These are phyloP conservation scores for Notolepis coatsorum DNA, from an alignment of 2,797 vertebrate species.

Conservation along the genomic window DNA sequence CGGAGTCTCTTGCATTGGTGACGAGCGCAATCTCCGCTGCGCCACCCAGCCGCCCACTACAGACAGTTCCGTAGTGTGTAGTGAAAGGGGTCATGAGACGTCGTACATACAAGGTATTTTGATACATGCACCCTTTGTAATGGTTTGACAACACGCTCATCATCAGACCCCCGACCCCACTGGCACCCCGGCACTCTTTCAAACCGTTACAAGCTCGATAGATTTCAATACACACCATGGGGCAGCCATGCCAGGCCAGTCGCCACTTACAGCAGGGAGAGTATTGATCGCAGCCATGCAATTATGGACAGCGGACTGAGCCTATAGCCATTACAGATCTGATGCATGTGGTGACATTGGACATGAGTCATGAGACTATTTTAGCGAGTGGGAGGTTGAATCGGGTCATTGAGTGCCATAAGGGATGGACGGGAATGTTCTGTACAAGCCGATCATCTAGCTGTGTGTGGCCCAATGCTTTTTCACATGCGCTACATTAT, in stretches of 20 bases:
- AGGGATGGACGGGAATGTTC: conserved; percentile 14
- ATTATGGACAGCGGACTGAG: background rate
- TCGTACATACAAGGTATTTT: too few species aligned
- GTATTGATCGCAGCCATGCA: conserved; percentile 64
- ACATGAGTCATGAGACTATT: conserved; percentile 25
- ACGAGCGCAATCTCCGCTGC: too few species aligned
- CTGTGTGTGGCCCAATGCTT: background rate
- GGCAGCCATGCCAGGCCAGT: conserved; percentile 26
- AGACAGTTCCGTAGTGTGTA: too few species aligned
- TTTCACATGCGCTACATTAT: background rate
- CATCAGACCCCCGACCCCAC: too few species aligned
- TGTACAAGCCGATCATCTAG: conserved; percentile 7
- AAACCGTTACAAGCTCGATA: background rate
- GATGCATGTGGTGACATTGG: conserved; percentile 26
- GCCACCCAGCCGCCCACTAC: too few species aligned
- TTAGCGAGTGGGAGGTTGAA: conserved; percentile 32
- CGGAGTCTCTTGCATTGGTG: too few species aligned
- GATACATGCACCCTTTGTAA: too few species aligned
- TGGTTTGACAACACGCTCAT: too few species aligned
- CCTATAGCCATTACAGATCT: conserved; percentile 1
- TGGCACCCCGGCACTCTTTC: too few species aligned
- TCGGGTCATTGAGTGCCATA: conserved; percentile 7
- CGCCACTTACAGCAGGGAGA: conserved; percentile 56
- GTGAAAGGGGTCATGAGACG: too few species aligned
- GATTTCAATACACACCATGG: conserved; percentile 21